Evolutionary conservation across 2,113 vertebrate species (phyloP).

Genomic region (Amphiprion percula): DNA sequence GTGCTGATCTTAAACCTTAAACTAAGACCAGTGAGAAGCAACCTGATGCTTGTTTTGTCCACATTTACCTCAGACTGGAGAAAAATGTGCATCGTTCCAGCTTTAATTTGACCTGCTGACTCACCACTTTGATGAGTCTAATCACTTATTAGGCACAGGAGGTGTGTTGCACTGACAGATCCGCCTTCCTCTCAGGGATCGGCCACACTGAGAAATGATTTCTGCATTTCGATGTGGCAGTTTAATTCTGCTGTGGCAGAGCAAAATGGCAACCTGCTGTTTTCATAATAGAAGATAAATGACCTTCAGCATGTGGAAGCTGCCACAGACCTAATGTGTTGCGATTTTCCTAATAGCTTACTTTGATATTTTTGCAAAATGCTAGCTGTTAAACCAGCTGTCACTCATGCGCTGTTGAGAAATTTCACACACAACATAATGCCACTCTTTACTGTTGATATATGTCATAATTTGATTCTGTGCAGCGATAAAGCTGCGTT

Average conservation of each 20-base stretch:
- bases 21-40: not conserved
- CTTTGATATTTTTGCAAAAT: not conserved
- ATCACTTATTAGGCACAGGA: slow-evolving; percentile 42
- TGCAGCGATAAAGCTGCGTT: slow-evolving; percentile 68
- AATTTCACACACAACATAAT: not conserved
- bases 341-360: not conserved
- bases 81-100: slow-evolving; percentile 14
- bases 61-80: not conserved
- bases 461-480: not conserved
- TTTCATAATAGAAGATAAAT: slow-evolving; percentile 47
- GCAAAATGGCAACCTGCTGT: slow-evolving; percentile 42
- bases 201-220: slow-evolving; percentile 49
- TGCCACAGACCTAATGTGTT: not conserved
- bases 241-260: slow-evolving; percentile 44
- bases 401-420: not conserved
- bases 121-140: slow-evolving; percentile 34
- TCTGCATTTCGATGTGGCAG: slow-evolving; percentile 37
- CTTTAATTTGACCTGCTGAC: slow-evolving; percentile 35
- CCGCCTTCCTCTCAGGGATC: slow-evolving; percentile 12
- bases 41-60: not conserved
- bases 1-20: not conserved
- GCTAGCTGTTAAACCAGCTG: not conserved
- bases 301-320: slow-evolving; percentile 6
- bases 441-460: not conserved
- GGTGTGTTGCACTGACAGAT: slow-evolving; percentile 47